phyloP scores from a whole-genome alignment of 1,140 invertebrate genomes.

The Macrosteles quadrilineatus region DNA sequence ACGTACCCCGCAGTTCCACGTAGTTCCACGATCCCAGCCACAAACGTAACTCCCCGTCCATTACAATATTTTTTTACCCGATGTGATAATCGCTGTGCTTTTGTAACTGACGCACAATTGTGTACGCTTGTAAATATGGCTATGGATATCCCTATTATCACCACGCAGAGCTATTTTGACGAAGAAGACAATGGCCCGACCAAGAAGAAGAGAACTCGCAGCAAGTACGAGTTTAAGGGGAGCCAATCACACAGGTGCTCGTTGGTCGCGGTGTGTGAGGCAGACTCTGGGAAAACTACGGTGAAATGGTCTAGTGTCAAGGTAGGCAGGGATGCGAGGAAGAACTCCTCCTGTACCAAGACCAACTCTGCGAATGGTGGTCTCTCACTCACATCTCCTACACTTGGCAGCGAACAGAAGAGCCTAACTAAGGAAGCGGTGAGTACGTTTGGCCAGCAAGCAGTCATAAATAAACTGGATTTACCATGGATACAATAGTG shows the following conservation, averaged over 20 bases:
- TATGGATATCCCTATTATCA: slow-evolving; percentile 42
- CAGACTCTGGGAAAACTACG: slow-evolving; percentile 32
- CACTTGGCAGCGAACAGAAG: slow-evolving; percentile 11
- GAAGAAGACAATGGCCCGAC: slow-evolving; percentile 19
- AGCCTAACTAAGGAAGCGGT: not conserved
- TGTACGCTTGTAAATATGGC: not conserved
- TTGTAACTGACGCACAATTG: not conserved
- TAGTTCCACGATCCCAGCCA: not conserved
- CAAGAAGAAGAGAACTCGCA: slow-evolving; percentile 13
- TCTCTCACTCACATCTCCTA: slow-evolving; percentile 34
- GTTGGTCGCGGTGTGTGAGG: slow-evolving; percentile 37
- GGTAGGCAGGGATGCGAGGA: slow-evolving; percentile 29
- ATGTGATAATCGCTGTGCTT: slow-evolving; percentile 23
- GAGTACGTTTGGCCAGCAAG: slow-evolving; percentile 26
- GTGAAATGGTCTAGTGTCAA: slow-evolving; percentile 41
- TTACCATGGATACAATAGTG: too few relatives aligned
- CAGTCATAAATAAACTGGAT: too few relatives aligned
- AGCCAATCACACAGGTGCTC: slow-evolving; percentile 37
- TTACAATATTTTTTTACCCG: not conserved
- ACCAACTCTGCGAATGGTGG: slow-evolving; percentile 40
- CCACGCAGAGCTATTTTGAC: slow-evolving; percentile 34
- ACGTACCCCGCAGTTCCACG: not conserved
- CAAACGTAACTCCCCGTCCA: not conserved
- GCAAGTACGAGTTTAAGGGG: slow-evolving; percentile 41
- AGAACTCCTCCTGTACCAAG: slow-evolving; percentile 36